Base-by-base conservation (phyloP, 1,140 invertebrate genomes). In the Cryptotermes secundus region DNA sequence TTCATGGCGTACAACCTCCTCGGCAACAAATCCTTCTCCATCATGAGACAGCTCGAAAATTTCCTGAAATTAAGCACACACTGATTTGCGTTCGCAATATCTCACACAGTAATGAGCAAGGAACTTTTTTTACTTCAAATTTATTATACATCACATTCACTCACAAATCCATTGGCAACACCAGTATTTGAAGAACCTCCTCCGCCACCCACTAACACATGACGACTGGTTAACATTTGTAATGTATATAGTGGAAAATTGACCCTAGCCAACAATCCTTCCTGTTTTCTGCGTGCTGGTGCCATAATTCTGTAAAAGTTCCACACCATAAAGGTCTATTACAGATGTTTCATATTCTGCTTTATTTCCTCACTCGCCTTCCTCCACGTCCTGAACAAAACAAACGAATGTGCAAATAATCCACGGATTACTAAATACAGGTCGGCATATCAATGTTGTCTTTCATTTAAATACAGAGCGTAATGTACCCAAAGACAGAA, bases 171-270 rank as follows among this genome's bases (percentile, higher is more conserved):
- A 93, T 99, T 99, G 31, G 95, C 94, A 85, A 99, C 95, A 35
- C 98, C 98, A 79, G 97, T 99, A 90, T 98, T 99, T 34, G 97
- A 95, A 31, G 96, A 95, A 81, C 98, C 98, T 83, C 98, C 98
- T 81, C 98, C 98, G 79, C 98, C 98, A 86, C 96, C 97, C 45
- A 99, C 96, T 80, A 99, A 90, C 87, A 99, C 94, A 91, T 99
- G 97, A 85, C 97, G 93, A 90, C 95, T 96, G 38, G 96, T 97
- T 49, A 99, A 90, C 90, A 96, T 95, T 89, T 97, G 95, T 35
- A 99, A 91, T 2, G 95, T 95, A 89, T 99, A 99, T 34, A 98
- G 91, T 0, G 97, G 98, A 91, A 98, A 99, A 93, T 98, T 97
- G 53, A 98, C 95, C 86, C 94, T 93, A 85, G 96, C 95, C 88